These are phyloP conservation scores for Andrena haemorrhoa DNA, from an alignment of 2,888 invertebrate species.

Conservation along the genomic window DNA sequence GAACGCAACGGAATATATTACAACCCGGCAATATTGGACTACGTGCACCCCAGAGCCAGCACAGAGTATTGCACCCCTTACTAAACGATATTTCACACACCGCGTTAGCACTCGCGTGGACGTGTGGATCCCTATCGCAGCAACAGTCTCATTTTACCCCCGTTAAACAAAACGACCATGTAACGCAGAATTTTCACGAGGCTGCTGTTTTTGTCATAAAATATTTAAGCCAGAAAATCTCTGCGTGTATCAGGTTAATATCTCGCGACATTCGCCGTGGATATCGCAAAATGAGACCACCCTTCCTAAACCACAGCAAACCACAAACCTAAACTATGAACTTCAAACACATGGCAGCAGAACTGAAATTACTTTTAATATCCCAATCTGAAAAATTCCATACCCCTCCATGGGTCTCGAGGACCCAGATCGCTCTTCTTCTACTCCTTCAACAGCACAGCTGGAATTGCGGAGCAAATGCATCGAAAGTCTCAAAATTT, in stretches of 20 bases:
- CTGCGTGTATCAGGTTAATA: conserved; percentile 44
- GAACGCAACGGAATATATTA: neutral
- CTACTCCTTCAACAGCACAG: no score
- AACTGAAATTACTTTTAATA: no score
- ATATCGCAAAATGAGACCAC: conserved; percentile 10
- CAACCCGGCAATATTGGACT: neutral
- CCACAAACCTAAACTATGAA: no score
- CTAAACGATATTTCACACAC: conserved; percentile 19
- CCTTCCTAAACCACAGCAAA: neutral
- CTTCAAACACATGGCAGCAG: no score
- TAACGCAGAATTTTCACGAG: conserved; percentile 35
- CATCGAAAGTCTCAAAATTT: neutral
- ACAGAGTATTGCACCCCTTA: conserved; percentile 1
- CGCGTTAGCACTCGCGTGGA: conserved; percentile 6
- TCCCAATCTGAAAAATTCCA: no score
- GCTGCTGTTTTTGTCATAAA: conserved; percentile 38
- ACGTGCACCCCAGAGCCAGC: neutral
- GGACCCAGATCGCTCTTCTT: no score
- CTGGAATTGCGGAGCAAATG: neutral
- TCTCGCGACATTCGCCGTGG: neutral
- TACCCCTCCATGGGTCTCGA: no score
- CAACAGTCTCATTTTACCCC: conserved; percentile 32
- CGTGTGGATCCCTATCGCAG: conserved; percentile 10
- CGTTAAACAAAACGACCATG: conserved; percentile 33
- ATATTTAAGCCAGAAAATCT: conserved; percentile 52